These are phyloP conservation scores for Dione juno DNA, from an alignment of 2,888 invertebrate genomes.

Conservation along the genomic window DNA sequence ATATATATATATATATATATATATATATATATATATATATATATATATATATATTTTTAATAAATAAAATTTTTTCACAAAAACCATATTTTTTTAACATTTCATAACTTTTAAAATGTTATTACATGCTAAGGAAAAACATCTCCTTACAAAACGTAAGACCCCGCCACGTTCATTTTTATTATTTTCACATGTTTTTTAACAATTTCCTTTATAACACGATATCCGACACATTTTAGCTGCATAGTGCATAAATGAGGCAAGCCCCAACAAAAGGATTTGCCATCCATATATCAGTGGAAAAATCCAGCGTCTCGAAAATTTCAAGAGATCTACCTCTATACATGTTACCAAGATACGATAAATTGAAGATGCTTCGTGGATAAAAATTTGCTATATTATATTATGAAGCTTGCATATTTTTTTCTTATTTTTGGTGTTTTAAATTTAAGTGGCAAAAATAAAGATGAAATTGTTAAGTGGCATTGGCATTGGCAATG, in stretches of 20 bases:
- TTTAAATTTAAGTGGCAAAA: neutral
- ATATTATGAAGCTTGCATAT: neutral
- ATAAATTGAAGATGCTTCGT: conserved; percentile 27
- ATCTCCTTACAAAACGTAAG: too few relatives aligned
- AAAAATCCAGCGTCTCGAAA: conserved; percentile 37
- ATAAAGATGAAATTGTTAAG: too few relatives aligned
- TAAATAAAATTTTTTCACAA: neutral
- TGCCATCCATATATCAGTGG: conserved; percentile 38
- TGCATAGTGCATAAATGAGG: conserved; percentile 33
- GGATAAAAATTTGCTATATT: neutral
- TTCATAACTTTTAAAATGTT: too few relatives aligned
- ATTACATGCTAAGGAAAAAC: too few relatives aligned
- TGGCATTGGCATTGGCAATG: too few relatives aligned
- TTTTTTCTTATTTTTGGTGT: conserved; percentile 6
- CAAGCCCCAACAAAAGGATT: conserved; percentile 33
- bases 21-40: too few relatives aligned
- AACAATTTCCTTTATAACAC: neutral
- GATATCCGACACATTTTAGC: conserved; percentile 4
- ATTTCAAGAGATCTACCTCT: conserved; percentile 22
- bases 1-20: too few relatives aligned
- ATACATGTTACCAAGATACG: conserved; percentile 15
- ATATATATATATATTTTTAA: too few relatives aligned
- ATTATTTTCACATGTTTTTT: neutral
- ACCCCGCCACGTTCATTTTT: neutral
- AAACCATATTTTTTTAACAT: too few relatives aligned